Base-by-base conservation (phyloP, 2,113 vertebrate genomes). In the Alces alces region DNA sequence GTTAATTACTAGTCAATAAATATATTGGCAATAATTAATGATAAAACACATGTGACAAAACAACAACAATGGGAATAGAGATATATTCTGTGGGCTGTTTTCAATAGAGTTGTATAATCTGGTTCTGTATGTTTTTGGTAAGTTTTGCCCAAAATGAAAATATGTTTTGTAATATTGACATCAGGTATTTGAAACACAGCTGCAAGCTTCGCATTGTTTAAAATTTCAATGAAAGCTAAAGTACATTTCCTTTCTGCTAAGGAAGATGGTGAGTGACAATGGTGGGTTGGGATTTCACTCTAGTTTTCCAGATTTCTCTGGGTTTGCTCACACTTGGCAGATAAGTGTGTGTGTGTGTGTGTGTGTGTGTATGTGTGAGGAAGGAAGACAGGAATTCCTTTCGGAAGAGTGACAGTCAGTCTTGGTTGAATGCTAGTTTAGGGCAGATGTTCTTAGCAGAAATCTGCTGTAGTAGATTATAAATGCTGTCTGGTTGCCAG, bases 341-440 rank as follows among this genome's bases (percentile, higher is more conserved):
- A 98, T 98, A 98, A 98, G 97, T 97, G 98, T 92, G 66, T 95
- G 92, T 88, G 45, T 86, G 79, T 73, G 89, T 57, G 64, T 86
- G 73, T 88, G 64, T 88, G 91, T 90, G 61, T 66, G 91, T 33
- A 33, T 52, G 33, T 15, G 25, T 55, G 13, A 33, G 98, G 96
- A 98, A 98, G 84, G 97, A 98, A 99, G 99, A 98, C 98, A 99
- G 99, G 99, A 99, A 99, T 99, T 99, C 98, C 98, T 98, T 98
- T 98, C 45, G 97, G 98, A 99, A 99, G 97, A 95, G 97, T 98
- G 98, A 98, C 97, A 98, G 96, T 97, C 61, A 82, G 36, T 97
- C 96, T 98, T 97, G 89, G 84, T 79, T 87, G 87, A 84, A 96
- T 92, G 78, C 85, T 94, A 95, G 92, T 91, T 97, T 83, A 91